phyloP scores from a whole-genome alignment of 2,888 invertebrate species.

The Scaptomyza tumidula region DNA sequence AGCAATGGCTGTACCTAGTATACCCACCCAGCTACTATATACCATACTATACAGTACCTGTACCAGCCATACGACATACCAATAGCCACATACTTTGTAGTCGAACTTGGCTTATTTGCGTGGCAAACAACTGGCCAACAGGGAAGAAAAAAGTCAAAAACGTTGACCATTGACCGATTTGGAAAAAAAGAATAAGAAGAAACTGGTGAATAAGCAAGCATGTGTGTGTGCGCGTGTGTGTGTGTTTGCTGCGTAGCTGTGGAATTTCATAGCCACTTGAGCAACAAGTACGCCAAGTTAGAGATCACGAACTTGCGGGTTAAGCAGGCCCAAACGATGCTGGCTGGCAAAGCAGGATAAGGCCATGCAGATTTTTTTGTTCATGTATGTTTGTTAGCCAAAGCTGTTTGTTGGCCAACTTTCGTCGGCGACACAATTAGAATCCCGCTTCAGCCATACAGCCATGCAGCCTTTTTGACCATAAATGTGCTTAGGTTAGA shows the following conservation, averaged over 20 bases:
- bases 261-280: conserved; percentile 74
- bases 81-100: conserved; percentile 51
- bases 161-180: conserved; percentile 77
- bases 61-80: conserved; percentile 37
- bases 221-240: conserved; percentile 7
- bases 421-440: conserved; percentile 73
- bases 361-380: conserved; percentile 40
- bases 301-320: conserved; percentile 76
- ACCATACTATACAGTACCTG: conserved; percentile 6
- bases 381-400: too few relatives aligned
- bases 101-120: conserved; percentile 69
- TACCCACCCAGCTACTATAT: neutral
- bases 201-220: conserved; percentile 20
- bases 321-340: conserved; percentile 68
- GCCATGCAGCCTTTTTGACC: conserved; percentile 30
- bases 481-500: conserved; percentile 48
- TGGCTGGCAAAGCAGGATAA: conserved; percentile 46
- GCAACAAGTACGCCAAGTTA: conserved; percentile 64
- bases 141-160: conserved; percentile 8
- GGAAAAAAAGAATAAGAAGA: conserved; percentile 36
- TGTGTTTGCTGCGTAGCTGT: conserved; percentile 62
- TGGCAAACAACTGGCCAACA: conserved; percentile 66
- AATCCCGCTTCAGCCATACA: conserved; percentile 39
- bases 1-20: conserved; percentile 32
- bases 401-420: conserved; percentile 56